Evolutionary conservation across 2,888 invertebrate species (phyloP), one percentile per base, ranked within the genome.

Genomic region (Brachypalpus laphriformis): DNA sequence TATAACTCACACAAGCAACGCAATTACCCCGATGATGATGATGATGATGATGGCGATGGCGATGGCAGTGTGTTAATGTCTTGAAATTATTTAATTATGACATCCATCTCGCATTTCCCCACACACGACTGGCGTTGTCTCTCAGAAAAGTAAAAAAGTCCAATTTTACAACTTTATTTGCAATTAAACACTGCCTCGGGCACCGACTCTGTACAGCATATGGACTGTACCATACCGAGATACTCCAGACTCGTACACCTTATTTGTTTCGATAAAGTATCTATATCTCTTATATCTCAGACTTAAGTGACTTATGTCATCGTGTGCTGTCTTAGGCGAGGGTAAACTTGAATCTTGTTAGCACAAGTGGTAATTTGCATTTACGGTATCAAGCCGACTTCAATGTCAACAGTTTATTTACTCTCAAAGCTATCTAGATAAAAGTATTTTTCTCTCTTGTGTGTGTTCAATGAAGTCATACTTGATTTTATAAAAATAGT

Each of bases 61-160:
- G 16, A 2, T 25, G 8, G 28, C 45, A 63, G 40, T 37, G 49
- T 49, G 72, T 72, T 80, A 72, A 66, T 80, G 57, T 65, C 49
- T 71, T 65, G 11, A 63, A 80, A 80, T 72, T 66, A 72, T 80
- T 80, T 66, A 80, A 80, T 80, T 65, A 80, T 80, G 80, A 80
- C 57, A 72, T 66, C 16, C 61, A 20, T 61, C 65, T n/a, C 18
- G 49, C 59, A 16, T 34, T 18, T 9, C 6, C 14, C n/a, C 7
- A 0, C 16, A 1, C 8, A 9, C 42, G 11, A 1, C 11, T 16
- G n/a, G 45, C 18, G 4, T 8, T 42, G 18, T 11, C n/a, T 63
- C 11, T n/a, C 28, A 14, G 25, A 25, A n/a, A 25, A 40, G 45
- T 31, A 57, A 45, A 57, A 57, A 57, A 45, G 45, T 45, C 56